Conservation (phyloP, 2,797 vertebrate species). For the Gymnodraco acuticeps region DNA sequence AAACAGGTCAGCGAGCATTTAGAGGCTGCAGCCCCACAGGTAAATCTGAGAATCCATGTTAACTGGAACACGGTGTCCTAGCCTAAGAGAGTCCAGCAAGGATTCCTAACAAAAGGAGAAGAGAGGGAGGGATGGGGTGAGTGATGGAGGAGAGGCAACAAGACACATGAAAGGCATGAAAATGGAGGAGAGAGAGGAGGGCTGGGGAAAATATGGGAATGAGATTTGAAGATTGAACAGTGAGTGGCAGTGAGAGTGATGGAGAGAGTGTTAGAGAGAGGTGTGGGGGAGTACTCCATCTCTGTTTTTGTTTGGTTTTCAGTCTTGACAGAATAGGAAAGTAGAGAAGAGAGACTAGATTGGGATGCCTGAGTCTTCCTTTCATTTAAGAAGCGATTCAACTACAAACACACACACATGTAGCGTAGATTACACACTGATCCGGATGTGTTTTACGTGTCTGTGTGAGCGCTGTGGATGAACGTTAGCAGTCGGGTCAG, state of each 20-base stretch:
- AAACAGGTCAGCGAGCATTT: conserved; percentile 74
- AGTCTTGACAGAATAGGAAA: conserved; percentile 39
- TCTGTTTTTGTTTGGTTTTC: conserved; percentile 35
- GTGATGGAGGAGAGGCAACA: conserved; percentile 18
- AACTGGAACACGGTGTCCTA: conserved; percentile 69
- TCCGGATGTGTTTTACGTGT: background rate
- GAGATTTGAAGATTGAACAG: conserved; percentile 59
- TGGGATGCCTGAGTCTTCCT: conserved; percentile 29
- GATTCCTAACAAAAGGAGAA: conserved; percentile 29
- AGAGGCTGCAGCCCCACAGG: conserved; percentile 61
- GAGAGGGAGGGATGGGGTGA: conserved; percentile 13
- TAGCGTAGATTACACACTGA: background rate
- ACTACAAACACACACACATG: conserved; percentile 19
- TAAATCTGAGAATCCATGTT: conserved; percentile 44
- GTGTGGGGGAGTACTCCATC: conserved; percentile 30
- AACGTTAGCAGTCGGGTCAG: conserved; percentile 55
- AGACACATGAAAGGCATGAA: conserved; percentile 36
- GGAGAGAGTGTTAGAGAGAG: conserved; percentile 44
- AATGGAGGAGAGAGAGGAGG: conserved; percentile 34
- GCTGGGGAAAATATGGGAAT: conserved; percentile 46
- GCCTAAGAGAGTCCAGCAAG: conserved; percentile 44
- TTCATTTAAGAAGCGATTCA: conserved; percentile 44
- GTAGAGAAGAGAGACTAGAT: conserved; percentile 20
- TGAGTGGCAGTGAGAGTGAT: conserved; percentile 42
- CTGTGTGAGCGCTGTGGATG: conserved; percentile 30